Percentiles rank a stretch among this genome's conserved stretches.
Conservation (phyloP, 2,888 invertebrate genomes). For the Mycogona germanica region DNA sequence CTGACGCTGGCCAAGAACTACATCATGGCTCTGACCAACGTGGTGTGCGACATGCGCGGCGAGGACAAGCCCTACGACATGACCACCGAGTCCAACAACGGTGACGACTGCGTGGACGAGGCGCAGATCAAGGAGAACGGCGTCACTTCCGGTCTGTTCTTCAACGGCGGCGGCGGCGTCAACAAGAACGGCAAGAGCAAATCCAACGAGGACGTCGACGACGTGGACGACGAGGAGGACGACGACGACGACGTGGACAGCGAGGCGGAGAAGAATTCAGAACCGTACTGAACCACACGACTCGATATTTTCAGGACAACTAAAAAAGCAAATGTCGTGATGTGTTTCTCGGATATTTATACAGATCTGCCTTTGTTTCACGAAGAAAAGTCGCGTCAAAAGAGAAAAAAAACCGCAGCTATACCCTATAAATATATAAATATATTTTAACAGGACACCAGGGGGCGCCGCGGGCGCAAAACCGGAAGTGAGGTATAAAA, state of each 20-base stretch:
- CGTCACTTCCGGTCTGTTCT: background rate
- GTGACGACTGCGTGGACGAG: too few relatives aligned
- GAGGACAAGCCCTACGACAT: constrained; percentile 52
- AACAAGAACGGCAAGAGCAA: constrained; percentile 19
- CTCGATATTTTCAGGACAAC: too few relatives aligned
- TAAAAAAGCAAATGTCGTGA: too few relatives aligned
- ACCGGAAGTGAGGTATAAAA: too few relatives aligned
- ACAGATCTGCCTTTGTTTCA: too few relatives aligned
- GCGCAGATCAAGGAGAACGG: constrained; percentile 1
- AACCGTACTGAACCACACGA: constrained; percentile 3
- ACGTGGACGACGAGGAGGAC: constrained; percentile 14
- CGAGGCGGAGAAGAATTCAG: constrained; percentile 20
- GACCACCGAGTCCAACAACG: constrained; percentile 21
- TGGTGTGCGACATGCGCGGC: constrained; percentile 66
- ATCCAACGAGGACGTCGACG: constrained; percentile 4
- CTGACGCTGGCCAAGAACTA: constrained; percentile 79
- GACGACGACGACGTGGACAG: constrained; percentile 20
- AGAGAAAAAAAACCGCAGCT: too few relatives aligned
- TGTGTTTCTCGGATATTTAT: too few relatives aligned
- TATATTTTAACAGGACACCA: too few relatives aligned
- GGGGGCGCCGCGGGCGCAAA: too few relatives aligned
- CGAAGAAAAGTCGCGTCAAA: too few relatives aligned
- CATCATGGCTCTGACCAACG: constrained; percentile 76
- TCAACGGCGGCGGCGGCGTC: constrained; percentile 16
- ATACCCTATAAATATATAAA: too few relatives aligned